A percentile compares a stretch with the other conserved stretches of the same genome.
These are phyloP conservation scores for Uropetala carovei DNA, from an alignment of 2,888 invertebrate genomes.

Conservation along the genomic window DNA sequence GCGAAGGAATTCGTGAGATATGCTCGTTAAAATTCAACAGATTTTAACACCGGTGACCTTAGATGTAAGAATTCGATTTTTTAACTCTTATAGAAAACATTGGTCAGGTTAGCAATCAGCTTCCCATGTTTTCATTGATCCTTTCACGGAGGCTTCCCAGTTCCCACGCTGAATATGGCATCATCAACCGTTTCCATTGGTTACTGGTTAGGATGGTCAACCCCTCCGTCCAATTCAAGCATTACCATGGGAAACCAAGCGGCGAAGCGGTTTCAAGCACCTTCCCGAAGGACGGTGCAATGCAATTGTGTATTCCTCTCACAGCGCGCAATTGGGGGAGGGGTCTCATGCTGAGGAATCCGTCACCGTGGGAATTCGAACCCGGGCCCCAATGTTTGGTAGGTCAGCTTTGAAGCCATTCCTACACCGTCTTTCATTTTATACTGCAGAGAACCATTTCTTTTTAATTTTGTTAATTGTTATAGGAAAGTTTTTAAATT, in stretches of 20 bases:
- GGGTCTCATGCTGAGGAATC: slow-evolving; percentile 4
- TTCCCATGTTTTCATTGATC: background rate
- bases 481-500: background rate
- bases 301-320: slow-evolving; percentile 48
- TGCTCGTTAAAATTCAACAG: no score
- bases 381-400: slow-evolving; percentile 34
- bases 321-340: background rate
- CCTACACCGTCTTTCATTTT: background rate
- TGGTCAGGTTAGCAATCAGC: background rate
- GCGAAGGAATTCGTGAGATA: no score
- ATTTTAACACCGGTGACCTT: no score
- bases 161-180: slow-evolving; percentile 7
- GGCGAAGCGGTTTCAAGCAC: background rate
- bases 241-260: slow-evolving; percentile 13
- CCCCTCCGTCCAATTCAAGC: background rate
- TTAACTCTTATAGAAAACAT: background rate
- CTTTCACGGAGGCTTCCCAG: background rate
- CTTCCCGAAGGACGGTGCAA: background rate
- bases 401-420: background rate
- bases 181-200: background rate
- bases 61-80: background rate
- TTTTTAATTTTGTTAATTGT: background rate
- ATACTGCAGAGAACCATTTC: slow-evolving; percentile 9
- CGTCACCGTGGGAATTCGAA: slow-evolving; percentile 60
- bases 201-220: slow-evolving; percentile 10